Evolutionary conservation across 1,140 invertebrate species (phyloP).

Genomic region (Limonius californicus): DNA sequence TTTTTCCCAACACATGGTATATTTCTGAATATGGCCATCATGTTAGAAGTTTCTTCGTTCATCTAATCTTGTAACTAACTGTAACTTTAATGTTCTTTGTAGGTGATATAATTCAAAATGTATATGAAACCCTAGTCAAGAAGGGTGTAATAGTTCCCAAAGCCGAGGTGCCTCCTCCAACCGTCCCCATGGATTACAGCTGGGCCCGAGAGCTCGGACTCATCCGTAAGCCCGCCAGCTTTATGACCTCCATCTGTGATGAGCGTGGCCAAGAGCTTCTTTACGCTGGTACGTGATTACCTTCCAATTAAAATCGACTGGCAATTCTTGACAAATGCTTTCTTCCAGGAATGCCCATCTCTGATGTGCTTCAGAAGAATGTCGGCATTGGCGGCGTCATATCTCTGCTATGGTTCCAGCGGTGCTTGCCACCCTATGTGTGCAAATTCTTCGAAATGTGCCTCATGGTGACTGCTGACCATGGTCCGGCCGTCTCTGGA

Average conservation of each 20-base stretch:
- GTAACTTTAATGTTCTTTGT: constrained; percentile 20
- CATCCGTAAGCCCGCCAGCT: constrained; percentile 97
- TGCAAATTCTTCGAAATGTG: constrained; percentile 99
- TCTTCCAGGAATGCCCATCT: constrained; percentile 89
- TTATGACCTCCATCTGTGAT: constrained; percentile 99
- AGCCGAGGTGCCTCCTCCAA: constrained; percentile 93
- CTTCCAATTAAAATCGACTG: too few species aligned
- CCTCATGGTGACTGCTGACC: constrained; percentile 98
- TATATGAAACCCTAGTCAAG: constrained; percentile 78
- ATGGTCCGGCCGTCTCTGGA: constrained; percentile 97
- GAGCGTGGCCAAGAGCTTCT: constrained; percentile 96
- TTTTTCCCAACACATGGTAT: too few species aligned
- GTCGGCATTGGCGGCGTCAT: constrained; percentile 97
- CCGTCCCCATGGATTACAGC: constrained; percentile 98
- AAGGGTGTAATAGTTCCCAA: constrained; percentile 80
- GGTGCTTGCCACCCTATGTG: constrained; percentile 88
- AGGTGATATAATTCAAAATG: constrained; percentile 63
- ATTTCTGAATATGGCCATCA: too few species aligned
- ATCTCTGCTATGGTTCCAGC: constrained; percentile 97
- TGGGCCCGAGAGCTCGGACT: constrained; percentile 98
- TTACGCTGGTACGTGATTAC: constrained; percentile 78
- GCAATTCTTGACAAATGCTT: too few species aligned
- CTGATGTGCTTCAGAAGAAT: constrained; percentile 82
- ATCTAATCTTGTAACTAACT: too few species aligned
- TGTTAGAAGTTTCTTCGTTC: too few species aligned